Evolutionary conservation across 2,113 vertebrate genomes (phyloP), one percentile per base, ranked within the genome.

Genomic region (Lepisosteus oculatus): DNA sequence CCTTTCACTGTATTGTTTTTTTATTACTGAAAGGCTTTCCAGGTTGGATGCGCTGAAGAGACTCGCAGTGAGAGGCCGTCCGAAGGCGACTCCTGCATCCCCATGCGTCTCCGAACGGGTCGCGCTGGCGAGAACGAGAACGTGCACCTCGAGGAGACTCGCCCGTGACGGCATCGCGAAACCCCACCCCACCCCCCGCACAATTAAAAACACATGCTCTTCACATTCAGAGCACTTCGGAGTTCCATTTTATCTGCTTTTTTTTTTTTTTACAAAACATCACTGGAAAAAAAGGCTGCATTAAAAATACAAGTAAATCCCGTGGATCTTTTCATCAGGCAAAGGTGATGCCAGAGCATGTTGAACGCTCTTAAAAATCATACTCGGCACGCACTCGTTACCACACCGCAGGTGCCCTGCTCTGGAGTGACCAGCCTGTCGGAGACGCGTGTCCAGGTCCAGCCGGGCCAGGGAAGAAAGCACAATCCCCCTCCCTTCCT

Each of bases 281-380:
- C 77, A 77, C 81, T 89, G 80, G 83, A 86, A 91, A 72, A 29
- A 90, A 90, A 86, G 69, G 75, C 83, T 86, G 84, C 85, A 86
- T 85, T 91, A 89, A 89, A 92, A 92, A 90, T 90, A 90, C 89
- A 88, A 87, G 56, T 86, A 84, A 80, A 66, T 75, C 73, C 78
- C 76, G 71, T 76, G 77, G 66, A 79, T 76, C 79, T 78, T 70
- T 79, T 84, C 79, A 68, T 86, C 88, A 90, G 81, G 88, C 90
- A 88, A 88, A 88, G 71, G 78, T 84, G 85, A 88, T 77, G 85
- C 56, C 79, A 84, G 85, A 76, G 79, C 68, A 29, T 42, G 9
- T 51, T 78, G 80, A 83, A 83, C 1, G 83, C 81, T 88, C 29
- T 79, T 80, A 79, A 92, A 91, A 90, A 92, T 89, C 85, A 89